phyloP scores from a whole-genome alignment of 37 sponge, comb jelly and placozoan species.

The Mnemiopsis leidyi region DNA sequence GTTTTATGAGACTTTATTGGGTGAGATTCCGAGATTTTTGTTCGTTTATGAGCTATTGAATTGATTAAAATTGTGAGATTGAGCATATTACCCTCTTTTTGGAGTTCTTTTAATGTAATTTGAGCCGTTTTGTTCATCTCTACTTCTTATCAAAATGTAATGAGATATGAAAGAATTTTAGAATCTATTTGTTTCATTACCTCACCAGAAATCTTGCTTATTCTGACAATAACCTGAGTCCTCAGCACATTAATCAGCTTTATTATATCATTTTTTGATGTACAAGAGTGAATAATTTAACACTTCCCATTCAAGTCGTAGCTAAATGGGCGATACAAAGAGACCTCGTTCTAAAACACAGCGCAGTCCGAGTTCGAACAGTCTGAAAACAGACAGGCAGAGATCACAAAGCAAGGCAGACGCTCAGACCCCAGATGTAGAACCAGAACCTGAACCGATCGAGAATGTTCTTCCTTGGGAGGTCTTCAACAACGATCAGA shows the following conservation, averaged over 20 bases:
- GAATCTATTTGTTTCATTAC: not conserved
- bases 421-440: not conserved
- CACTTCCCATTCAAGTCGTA: not conserved
- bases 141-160: not conserved
- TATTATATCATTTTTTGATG: no score
- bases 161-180: not conserved
- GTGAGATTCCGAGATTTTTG: not conserved
- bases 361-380: conserved; percentile 52
- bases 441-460: not conserved
- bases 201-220: not conserved
- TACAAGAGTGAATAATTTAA: no score
- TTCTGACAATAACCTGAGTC: no score
- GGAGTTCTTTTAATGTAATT: not conserved
- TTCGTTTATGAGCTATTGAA: not conserved
- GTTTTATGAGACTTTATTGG: conserved; percentile 5
- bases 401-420: conserved; percentile 1
- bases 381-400: not conserved
- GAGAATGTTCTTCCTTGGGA: conserved; percentile 56
- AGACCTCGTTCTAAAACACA: conserved; percentile 47
- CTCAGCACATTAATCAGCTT: no score
- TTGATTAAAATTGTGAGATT: not conserved
- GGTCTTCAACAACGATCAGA: not conserved
- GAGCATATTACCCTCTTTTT: no score
- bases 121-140: not conserved
- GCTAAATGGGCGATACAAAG: conserved; percentile 10